Conservation (phyloP, 1,140 invertebrate species). For the Palaemon carinicauda region DNA sequence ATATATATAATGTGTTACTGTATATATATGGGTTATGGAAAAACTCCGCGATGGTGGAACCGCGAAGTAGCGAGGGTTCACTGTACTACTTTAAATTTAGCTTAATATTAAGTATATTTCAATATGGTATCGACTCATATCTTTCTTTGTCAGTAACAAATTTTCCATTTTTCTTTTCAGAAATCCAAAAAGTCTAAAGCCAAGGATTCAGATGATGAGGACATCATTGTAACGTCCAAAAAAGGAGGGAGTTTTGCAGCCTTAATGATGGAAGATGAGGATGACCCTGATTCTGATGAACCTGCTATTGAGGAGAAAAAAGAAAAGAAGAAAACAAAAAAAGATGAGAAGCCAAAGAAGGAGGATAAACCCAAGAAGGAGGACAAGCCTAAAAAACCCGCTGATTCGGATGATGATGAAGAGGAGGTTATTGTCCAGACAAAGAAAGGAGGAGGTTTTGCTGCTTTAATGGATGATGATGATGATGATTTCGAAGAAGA, state of each 20-base stretch:
- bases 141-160: no score
- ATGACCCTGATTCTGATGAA: conserved; percentile 9
- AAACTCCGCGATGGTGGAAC: no score
- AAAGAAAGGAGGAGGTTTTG: conserved; percentile 34
- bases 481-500: conserved; percentile 6
- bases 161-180: conserved; percentile 5
- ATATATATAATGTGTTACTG: no score
- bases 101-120: no score
- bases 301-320: neutral
- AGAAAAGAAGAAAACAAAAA: neutral
- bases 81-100: no score
- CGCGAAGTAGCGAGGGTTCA: no score
- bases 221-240: neutral
- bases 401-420: neutral
- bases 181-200: conserved; percentile 26
- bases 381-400: conserved; percentile 27
- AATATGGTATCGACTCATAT: no score
- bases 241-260: conserved; percentile 39
- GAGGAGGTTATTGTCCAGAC: neutral
- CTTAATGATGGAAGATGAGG: conserved; percentile 25
- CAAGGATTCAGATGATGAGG: conserved; percentile 2
- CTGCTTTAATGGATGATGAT: conserved; percentile 29
- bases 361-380: neutral
- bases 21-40: no score
- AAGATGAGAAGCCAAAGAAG: neutral